These are phyloP conservation scores for Gymnocypris eckloni DNA, from an alignment of 2,797 vertebrate genomes.

Conservation along the genomic window DNA sequence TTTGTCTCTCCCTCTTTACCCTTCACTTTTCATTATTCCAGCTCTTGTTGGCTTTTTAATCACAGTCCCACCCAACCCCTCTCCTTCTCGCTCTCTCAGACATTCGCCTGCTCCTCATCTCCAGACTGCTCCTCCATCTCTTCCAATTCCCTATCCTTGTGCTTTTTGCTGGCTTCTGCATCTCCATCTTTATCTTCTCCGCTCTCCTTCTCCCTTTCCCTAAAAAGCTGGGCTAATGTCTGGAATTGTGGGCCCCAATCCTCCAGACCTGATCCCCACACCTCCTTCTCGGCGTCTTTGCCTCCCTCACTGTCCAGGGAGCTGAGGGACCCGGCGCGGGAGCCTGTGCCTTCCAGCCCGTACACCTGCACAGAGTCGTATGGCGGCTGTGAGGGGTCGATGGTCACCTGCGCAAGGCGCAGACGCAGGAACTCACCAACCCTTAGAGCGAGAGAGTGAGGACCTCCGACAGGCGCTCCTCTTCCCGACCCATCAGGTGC, in stretches of 20 bases:
- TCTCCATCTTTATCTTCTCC: slow-evolving; percentile 68
- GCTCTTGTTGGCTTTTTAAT: slow-evolving; percentile 57
- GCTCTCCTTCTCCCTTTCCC: slow-evolving; percentile 75
- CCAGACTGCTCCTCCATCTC: slow-evolving; percentile 55
- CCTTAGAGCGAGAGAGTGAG: slow-evolving; percentile 81
- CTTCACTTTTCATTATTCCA: slow-evolving; percentile 54
- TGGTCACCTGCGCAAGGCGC: slow-evolving; percentile 87
- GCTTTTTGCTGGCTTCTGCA: slow-evolving; percentile 48
- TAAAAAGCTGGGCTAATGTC: slow-evolving; percentile 88
- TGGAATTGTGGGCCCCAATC: slow-evolving; percentile 90
- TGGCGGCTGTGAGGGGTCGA: slow-evolving; percentile 87
- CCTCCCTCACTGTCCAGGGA: slow-evolving; percentile 86
- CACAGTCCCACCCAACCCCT: slow-evolving; percentile 60
- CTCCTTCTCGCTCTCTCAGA: slow-evolving; percentile 49
- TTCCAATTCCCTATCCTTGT: slow-evolving; percentile 41
- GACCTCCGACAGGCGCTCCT: slow-evolving; percentile 61
- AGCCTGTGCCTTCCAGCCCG: slow-evolving; percentile 89
- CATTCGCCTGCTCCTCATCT: slow-evolving; percentile 51
- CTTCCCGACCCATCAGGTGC: slow-evolving; percentile 72
- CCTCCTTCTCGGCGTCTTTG: slow-evolving; percentile 79
- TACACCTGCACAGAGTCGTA: slow-evolving; percentile 94
- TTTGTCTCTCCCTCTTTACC: slow-evolving; percentile 66
- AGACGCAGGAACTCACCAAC: slow-evolving; percentile 86
- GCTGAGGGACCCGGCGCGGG: slow-evolving; percentile 88
- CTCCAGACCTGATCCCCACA: slow-evolving; percentile 82